Evolutionary conservation across 2,888 invertebrate genomes (phyloP).

Genomic region (Nephrotoma guestfalica): DNA sequence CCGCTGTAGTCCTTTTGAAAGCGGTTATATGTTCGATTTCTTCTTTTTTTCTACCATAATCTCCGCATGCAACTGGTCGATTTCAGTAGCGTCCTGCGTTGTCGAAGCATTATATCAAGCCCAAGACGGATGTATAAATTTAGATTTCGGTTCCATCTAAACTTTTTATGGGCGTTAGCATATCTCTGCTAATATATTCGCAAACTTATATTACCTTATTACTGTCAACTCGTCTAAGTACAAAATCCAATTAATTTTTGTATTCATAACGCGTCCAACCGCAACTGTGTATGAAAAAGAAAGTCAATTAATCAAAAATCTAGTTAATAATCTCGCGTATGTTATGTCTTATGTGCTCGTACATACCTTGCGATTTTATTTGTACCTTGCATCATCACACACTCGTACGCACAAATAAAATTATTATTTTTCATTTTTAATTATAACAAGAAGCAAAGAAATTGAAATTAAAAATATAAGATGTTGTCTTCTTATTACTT

Average conservation of each 20-base stretch:
- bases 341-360: not conserved
- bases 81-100: too few species aligned
- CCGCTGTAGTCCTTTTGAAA: too few species aligned
- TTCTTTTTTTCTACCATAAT: too few species aligned
- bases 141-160: too few species aligned
- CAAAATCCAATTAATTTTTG: not conserved
- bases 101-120: too few species aligned
- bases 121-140: too few species aligned
- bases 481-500: not conserved
- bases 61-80: too few species aligned
- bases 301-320: not conserved
- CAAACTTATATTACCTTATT: not conserved
- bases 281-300: not conserved
- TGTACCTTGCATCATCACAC: not conserved
- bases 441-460: not conserved
- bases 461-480: not conserved
- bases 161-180: not conserved
- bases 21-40: too few species aligned
- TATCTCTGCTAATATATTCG: not conserved
- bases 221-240: not conserved
- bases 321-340: not conserved
- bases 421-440: not conserved
- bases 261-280: not conserved
- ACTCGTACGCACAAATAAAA: not conserved
- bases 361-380: not conserved